Conservation (phyloP, 2,113 vertebrate genomes). For the Lycocorax pyrrhopterus region DNA sequence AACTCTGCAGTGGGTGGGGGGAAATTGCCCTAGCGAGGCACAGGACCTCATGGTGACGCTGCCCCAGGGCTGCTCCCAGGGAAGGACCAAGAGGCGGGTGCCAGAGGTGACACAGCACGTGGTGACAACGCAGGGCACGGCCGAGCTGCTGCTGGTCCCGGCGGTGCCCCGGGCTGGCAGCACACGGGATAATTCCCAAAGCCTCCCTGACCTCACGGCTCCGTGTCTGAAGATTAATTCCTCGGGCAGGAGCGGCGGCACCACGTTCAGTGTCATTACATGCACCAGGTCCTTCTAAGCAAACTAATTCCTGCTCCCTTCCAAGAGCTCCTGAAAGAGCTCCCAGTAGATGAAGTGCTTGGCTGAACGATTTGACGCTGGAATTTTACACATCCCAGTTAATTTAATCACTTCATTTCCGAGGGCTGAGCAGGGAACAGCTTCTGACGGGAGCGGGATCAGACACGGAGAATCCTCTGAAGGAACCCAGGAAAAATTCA, state of each 20-base stretch:
- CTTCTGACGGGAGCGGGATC: background rate
- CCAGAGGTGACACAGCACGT: accelerated
- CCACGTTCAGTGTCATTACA: background rate
- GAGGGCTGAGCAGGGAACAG: background rate
- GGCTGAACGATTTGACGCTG: background rate
- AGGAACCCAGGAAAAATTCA: background rate
- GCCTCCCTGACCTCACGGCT: background rate
- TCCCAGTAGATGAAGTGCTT: background rate
- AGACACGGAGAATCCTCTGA: background rate
- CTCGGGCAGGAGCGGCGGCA: background rate
- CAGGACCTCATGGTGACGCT: accelerated
- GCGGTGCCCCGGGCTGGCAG: background rate
- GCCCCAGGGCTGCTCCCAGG: background rate
- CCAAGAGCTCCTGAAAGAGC: background rate
- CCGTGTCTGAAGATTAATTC: background rate
- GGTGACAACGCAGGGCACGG: background rate
- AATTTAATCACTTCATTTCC: background rate
- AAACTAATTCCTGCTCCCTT: background rate
- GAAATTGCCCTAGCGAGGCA: accelerated
- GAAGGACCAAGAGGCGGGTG: background rate
- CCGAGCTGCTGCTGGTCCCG: background rate
- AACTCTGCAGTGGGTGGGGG: accelerated
- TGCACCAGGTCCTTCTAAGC: background rate
- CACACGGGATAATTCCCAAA: background rate
- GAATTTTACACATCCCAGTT: background rate